Percentiles rank a stretch among this genome's conserved stretches.
phyloP scores from a whole-genome alignment of 2,797 vertebrate genomes.

The Mus caroli region DNA sequence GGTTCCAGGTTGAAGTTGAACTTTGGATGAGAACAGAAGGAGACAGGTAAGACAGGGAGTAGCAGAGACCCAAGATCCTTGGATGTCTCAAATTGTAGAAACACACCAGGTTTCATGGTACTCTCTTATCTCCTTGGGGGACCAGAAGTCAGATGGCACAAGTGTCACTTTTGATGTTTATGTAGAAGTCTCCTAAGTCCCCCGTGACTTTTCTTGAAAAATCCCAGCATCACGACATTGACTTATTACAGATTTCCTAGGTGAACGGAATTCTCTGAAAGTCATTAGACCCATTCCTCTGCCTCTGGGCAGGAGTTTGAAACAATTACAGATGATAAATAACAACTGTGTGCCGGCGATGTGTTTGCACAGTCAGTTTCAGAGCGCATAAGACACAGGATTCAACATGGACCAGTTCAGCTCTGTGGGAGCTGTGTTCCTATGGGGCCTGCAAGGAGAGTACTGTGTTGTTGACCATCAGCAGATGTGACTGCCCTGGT shows the following conservation, averaged over 20 bases:
- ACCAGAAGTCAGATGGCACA: slow-evolving; percentile 46
- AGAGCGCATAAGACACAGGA: background rate
- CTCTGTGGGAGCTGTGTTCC: background rate
- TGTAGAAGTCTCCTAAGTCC: slow-evolving; percentile 42
- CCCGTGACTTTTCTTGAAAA: slow-evolving; percentile 53
- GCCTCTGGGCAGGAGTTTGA: slow-evolving; percentile 39
- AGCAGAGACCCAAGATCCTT: slow-evolving; percentile 19
- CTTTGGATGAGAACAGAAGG: background rate
- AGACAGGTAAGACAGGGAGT: background rate
- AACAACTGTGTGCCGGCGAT: slow-evolving; percentile 35
- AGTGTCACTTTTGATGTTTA: slow-evolving; percentile 59
- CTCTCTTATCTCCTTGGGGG: slow-evolving; percentile 34
- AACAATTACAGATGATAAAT: slow-evolving; percentile 63
- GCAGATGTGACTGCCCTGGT: slow-evolving; percentile 44
- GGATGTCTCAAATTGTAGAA: background rate
- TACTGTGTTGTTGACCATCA: slow-evolving; percentile 58
- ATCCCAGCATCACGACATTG: slow-evolving; percentile 42
- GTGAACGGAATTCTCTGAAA: slow-evolving; percentile 43
- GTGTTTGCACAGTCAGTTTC: slow-evolving; percentile 23
- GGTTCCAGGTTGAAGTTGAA: slow-evolving; percentile 7
- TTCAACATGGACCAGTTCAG: slow-evolving; percentile 8
- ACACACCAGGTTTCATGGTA: background rate
- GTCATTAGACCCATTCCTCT: background rate
- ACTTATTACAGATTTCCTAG: slow-evolving; percentile 26
- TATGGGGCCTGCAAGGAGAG: slow-evolving; percentile 20